These are phyloP conservation scores for Mesoligia furuncula DNA, from an alignment of 2,888 invertebrate species.

Conservation along the genomic window DNA sequence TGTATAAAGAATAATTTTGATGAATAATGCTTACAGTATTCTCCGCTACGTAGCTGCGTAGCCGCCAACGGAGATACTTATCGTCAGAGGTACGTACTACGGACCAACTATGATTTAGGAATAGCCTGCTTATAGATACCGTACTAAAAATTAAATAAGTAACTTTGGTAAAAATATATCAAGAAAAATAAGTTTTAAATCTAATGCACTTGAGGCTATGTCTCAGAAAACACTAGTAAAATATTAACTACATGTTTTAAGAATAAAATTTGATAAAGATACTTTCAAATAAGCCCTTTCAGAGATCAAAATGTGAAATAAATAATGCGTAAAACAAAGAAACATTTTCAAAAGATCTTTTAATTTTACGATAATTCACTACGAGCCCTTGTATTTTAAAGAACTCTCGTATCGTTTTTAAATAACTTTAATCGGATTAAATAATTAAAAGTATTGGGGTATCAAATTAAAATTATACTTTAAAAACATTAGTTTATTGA, in stretches of 20 bases:
- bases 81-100: too few species aligned
- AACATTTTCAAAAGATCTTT: conserved; percentile 7
- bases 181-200: background rate
- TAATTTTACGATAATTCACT: background rate
- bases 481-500: background rate
- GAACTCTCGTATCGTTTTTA: background rate
- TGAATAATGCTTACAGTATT: too few species aligned
- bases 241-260: conserved; percentile 10
- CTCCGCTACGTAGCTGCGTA: too few species aligned
- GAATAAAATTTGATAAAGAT: conserved; percentile 1
- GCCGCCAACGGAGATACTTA: too few species aligned
- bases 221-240: background rate
- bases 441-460: background rate
- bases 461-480: too few species aligned
- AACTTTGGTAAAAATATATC: too few species aligned
- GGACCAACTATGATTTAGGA: too few species aligned
- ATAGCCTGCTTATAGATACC: too few species aligned
- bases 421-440: conserved; percentile 4
- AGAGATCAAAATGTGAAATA: conserved; percentile 26
- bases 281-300: conserved; percentile 2
- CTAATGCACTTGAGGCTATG: background rate
- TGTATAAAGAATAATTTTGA: too few species aligned
- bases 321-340: conserved; percentile 7
- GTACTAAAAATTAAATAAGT: too few species aligned
- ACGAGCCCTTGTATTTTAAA: conserved; percentile 12